phyloP scores from a whole-genome alignment of 2,888 invertebrate species.

The Crocallis elinguaria region DNA sequence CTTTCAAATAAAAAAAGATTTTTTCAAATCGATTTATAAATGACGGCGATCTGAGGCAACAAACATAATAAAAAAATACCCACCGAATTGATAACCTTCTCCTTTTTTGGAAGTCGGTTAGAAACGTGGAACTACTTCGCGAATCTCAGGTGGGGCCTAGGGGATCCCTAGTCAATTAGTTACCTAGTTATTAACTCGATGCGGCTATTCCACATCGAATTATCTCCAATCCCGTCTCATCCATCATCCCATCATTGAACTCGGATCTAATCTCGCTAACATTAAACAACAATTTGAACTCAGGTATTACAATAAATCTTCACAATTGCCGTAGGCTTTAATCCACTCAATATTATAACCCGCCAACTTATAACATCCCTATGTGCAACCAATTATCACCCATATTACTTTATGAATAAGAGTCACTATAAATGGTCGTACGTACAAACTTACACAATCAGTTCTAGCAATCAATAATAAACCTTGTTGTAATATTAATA shows the following conservation, averaged over 20 bases:
- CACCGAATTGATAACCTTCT: no score
- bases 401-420: slow-evolving; percentile 35
- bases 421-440: background rate
- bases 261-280: slow-evolving; percentile 60
- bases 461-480: background rate
- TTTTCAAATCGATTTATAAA: no score
- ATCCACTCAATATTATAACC: slow-evolving; percentile 53
- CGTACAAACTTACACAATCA: background rate
- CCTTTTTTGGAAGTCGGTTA: no score
- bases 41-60: no score
- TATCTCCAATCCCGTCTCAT: slow-evolving; percentile 26
- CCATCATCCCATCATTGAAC: slow-evolving; percentile 46
- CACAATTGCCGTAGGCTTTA: slow-evolving; percentile 59
- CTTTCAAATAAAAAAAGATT: no score
- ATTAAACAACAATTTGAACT: slow-evolving; percentile 76
- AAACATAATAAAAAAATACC: no score
- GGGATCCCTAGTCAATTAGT: background rate
- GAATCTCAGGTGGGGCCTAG: background rate
- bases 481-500: slow-evolving; percentile 34
- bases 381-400: slow-evolving; percentile 40
- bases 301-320: slow-evolving; percentile 80
- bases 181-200: background rate
- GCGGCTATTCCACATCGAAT: background rate
- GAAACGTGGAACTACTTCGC: background rate
- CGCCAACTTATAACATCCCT: slow-evolving; percentile 30